Evolutionary conservation across 2,888 invertebrate species (phyloP).

Genomic region (Microctonus brassicae): DNA sequence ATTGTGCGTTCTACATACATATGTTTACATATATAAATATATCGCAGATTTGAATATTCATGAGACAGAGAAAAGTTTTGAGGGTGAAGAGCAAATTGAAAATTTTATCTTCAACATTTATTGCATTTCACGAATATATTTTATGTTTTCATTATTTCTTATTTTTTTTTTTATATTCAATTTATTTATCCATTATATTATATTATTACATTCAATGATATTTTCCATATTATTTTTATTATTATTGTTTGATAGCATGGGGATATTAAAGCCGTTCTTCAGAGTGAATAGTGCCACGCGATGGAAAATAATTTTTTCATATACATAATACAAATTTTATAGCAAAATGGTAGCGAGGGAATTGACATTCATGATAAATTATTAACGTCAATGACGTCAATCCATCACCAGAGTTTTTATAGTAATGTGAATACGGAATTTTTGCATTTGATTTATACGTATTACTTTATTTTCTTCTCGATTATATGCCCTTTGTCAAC

Average conservation of each 20-base stretch:
- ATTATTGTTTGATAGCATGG: background rate
- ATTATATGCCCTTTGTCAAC: background rate
- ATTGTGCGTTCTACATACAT: background rate
- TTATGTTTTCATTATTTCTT: background rate
- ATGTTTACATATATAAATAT: background rate
- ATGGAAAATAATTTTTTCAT: slow-evolving; percentile 5
- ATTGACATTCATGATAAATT: background rate
- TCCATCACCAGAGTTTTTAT: background rate
- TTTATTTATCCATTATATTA: background rate
- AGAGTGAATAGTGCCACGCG: slow-evolving; percentile 2
- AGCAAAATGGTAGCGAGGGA: background rate
- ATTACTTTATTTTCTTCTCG: background rate
- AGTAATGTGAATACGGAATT: background rate
- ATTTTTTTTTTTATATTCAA: background rate
- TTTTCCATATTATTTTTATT: background rate
- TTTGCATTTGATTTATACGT: background rate
- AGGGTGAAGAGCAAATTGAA: background rate
- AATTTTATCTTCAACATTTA: background rate
- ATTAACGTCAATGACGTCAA: slow-evolving; percentile 15
- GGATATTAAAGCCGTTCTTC: background rate
- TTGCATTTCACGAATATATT: background rate
- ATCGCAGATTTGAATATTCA: background rate
- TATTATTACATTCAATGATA: background rate
- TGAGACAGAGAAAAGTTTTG: background rate
- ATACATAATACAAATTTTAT: background rate